Conservation (phyloP, 2,797 vertebrate species). For the Urosaurus nigricauda region DNA sequence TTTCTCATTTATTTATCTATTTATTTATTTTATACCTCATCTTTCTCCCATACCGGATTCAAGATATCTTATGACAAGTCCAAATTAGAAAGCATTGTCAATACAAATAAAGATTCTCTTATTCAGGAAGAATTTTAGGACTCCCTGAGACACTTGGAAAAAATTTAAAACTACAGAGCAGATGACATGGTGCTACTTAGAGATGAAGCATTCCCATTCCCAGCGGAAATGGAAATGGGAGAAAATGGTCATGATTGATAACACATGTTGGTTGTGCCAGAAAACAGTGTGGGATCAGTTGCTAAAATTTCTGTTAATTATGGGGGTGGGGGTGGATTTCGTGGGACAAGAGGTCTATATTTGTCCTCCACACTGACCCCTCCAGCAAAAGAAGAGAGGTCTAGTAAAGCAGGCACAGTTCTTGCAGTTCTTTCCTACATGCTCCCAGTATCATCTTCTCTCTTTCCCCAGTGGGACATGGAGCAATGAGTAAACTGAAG, state of each 20-base stretch:
- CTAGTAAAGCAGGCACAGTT: too few species aligned
- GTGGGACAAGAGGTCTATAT: neutral
- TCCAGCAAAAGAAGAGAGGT: neutral
- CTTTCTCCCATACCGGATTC: neutral
- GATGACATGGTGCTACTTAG: neutral
- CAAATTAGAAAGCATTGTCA: neutral
- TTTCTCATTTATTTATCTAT: too few species aligned
- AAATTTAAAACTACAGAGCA: neutral
- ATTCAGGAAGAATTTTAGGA: neutral
- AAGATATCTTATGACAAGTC: constrained; percentile 1
- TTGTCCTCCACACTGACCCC: too few species aligned
- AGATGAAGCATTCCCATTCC: neutral
- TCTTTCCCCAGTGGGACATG: too few species aligned
- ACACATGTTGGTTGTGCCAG: neutral
- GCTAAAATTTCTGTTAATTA: neutral
- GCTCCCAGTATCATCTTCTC: too few species aligned
- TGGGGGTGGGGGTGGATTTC: too few species aligned
- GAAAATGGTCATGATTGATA: neutral
- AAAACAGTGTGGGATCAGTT: neutral
- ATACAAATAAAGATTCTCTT: neutral
- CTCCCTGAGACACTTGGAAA: neutral
- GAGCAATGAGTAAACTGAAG: too few species aligned
- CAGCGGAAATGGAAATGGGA: neutral
- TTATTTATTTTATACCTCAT: too few species aligned
- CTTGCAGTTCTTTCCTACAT: too few species aligned